These are phyloP conservation scores for Dioctria linearis DNA, from an alignment of 2,888 invertebrate genomes.

Conservation along the genomic window DNA sequence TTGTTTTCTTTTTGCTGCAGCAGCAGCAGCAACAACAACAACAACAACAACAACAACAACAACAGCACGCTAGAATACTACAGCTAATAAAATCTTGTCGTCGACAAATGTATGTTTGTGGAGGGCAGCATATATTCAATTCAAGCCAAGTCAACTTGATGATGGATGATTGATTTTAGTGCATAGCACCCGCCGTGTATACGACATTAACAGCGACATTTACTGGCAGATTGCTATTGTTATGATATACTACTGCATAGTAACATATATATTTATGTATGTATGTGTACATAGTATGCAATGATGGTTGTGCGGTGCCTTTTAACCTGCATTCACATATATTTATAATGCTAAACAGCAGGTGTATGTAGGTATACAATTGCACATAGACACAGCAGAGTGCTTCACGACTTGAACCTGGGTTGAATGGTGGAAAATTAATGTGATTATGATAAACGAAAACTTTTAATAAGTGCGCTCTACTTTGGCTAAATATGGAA, in stretches of 20 bases:
- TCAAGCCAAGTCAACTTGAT: not conserved
- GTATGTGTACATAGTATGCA: too few species aligned
- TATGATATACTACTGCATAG: not conserved
- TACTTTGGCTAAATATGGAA: conserved; percentile 3
- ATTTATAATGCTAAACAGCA: not conserved
- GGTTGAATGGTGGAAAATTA: not conserved
- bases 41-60: too few species aligned
- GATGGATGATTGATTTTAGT: conserved; percentile 9
- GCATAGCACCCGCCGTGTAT: not conserved
- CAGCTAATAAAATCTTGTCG: not conserved
- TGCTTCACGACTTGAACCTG: not conserved
- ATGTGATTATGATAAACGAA: conserved; percentile 13
- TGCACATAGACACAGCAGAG: not conserved
- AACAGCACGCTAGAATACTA: not conserved
- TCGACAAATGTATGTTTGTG: not conserved
- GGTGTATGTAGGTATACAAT: not conserved
- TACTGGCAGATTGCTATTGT: not conserved
- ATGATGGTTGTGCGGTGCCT: not conserved
- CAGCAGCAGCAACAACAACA: too few species aligned
- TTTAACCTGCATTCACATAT: not conserved
- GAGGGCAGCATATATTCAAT: not conserved
- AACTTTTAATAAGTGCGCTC: conserved; percentile 1
- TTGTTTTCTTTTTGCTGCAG: not conserved
- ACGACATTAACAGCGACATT: not conserved
- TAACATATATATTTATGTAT: not conserved